phyloP scores from a whole-genome alignment of 2,797 vertebrate species.

The Scolopax bukidnonensis region DNA sequence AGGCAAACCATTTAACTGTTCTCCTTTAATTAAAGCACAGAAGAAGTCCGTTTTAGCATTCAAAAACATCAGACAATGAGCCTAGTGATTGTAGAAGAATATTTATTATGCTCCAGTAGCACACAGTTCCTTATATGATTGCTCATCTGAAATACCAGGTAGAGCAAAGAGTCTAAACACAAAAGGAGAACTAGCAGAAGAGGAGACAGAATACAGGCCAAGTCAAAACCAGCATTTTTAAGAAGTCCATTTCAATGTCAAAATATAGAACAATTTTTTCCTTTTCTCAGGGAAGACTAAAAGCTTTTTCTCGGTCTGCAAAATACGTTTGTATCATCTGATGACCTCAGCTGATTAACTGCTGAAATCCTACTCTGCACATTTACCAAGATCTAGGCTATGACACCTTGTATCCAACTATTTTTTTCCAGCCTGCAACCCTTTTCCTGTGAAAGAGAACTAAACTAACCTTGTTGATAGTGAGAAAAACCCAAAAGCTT shows the following conservation, averaged over 20 bases:
- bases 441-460: background rate
- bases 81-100: background rate
- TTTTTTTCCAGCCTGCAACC: background rate
- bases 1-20: slow-evolving; percentile 32
- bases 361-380: slow-evolving; percentile 20
- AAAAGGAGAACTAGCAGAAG: background rate
- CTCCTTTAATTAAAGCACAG: slow-evolving; percentile 25
- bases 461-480: background rate
- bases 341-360: slow-evolving; percentile 12
- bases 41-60: slow-evolving; percentile 36
- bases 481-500: background rate
- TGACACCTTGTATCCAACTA: slow-evolving; percentile 36
- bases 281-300: background rate
- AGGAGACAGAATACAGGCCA: slow-evolving; percentile 3
- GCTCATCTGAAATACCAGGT: background rate
- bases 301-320: background rate
- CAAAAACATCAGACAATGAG: slow-evolving; percentile 32
- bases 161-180: background rate
- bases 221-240: slow-evolving; percentile 30
- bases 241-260: background rate
- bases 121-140: background rate
- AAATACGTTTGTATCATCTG: background rate
- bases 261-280: slow-evolving; percentile 38
- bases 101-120: background rate
- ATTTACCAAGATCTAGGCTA: slow-evolving; percentile 27